Evolutionary conservation across 2,113 vertebrate genomes (phyloP), one percentile per base, ranked within the genome.

Genomic region (Channa argus): DNA sequence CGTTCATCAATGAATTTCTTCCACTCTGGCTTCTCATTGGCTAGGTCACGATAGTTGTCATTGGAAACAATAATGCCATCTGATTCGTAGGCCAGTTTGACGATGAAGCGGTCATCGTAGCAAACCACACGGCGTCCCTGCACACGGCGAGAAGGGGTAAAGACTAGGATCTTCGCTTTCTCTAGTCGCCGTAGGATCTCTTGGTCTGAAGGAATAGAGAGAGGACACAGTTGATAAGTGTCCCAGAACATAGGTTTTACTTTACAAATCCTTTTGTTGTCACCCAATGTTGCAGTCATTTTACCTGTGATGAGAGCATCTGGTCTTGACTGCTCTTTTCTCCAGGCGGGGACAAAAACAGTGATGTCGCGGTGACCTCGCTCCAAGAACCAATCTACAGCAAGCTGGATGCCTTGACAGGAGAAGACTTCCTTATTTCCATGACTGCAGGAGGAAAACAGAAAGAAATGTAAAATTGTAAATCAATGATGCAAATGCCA

Each of bases 401-500:
- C 97, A 87, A 99, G 82, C 88, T 97, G 97, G 89, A 99, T 99
- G 86, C 98, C 98, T 89, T 97, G 96, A 90, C 98, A 99, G 78
- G 98, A 99, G 92, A 99, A 99, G 3, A 97, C 96, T 92, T 99
- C 97, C 92, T 99, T 99, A 91, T 99, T 99, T 85, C 98, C 98
- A 1, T 99, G 98, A 94, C 98, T 99, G 92, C 82, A 94, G 6
- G 6, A 41, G 6, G 6, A 64, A n/a, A 67, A 34, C 3, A 79
- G 41, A 72, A 61, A 53, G 14, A 68, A 12, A 33, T 5, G n/a
- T 68, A 10, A 24, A 47, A 8, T 11, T 2, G 5, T 13, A 5
- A 54, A 10, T 59, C 43, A 61, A 47, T 38, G 37, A 49, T 49
- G 55, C 8, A 47, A 72, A 68, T 6, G 36, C 13, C 55, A 50